A percentile compares a stretch with the other conserved stretches of the same genome.
Evolutionary conservation across 2,113 vertebrate genomes (phyloP).

Genomic region (Nanorana parkeri): DNA sequence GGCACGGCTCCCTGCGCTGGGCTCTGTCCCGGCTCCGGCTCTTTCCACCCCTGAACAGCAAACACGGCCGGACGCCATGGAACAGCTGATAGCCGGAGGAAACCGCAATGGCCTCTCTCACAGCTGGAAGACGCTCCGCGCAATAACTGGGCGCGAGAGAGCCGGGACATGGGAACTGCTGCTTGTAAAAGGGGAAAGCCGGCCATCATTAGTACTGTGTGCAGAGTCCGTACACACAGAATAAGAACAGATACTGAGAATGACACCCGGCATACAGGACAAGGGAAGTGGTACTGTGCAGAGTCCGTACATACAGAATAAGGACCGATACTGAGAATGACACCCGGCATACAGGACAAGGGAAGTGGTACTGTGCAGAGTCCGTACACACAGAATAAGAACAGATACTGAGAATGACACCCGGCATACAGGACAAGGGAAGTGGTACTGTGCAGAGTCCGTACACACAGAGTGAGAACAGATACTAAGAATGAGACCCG

Average conservation of each 20-base stretch:
- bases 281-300: background rate
- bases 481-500: background rate
- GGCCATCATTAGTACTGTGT: background rate
- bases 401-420: no score
- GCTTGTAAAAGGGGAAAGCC: background rate
- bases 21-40: background rate
- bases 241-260: no score
- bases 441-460: background rate
- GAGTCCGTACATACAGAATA: no score
- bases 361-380: background rate
- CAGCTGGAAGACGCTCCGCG: background rate
- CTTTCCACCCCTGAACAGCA: constrained; percentile 8
- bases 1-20: background rate
- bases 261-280: no score
- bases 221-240: no score
- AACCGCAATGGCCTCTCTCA: constrained; percentile 13
- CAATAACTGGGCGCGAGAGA: constrained; percentile 20
- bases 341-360: background rate
- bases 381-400: no score
- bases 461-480: no score
- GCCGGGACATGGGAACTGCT: background rate
- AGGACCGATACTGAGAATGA: no score
- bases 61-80: constrained; percentile 8
- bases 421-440: no score
- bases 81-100: constrained; percentile 39